Percentiles rank a stretch among this genome's conserved stretches.
These are phyloP conservation scores for Heliconius nattereri DNA, from an alignment of 1,140 invertebrate species.

Conservation along the genomic window DNA sequence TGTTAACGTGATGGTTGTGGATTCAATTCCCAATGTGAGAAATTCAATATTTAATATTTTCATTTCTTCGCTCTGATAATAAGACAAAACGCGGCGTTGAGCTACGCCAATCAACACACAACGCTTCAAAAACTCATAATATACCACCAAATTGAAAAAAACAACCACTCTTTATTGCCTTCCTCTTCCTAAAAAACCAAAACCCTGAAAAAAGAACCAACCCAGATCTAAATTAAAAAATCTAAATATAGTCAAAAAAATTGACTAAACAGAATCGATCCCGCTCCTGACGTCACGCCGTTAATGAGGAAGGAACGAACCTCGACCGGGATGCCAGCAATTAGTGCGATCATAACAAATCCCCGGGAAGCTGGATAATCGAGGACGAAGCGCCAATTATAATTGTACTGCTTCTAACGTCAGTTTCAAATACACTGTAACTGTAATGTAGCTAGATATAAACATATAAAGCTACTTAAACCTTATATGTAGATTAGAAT, in stretches of 20 bases:
- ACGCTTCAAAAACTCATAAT: too few species aligned
- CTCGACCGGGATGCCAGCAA: conserved; percentile 74
- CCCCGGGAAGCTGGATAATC: conserved; percentile 74
- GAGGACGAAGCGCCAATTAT: conserved; percentile 64
- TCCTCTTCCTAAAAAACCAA: too few species aligned
- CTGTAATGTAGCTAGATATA: not conserved
- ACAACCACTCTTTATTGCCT: too few species aligned
- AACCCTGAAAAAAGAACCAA: not conserved
- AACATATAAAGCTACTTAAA: not conserved
- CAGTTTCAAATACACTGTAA: not conserved
- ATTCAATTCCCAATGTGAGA: too few species aligned
- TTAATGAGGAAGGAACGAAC: conserved; percentile 78
- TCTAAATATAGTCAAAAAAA: conserved; percentile 12
- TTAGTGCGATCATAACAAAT: conserved; percentile 79
- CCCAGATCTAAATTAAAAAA: not conserved
- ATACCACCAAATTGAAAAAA: too few species aligned
- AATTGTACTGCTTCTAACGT: conserved; percentile 33
- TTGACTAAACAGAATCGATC: conserved; percentile 24
- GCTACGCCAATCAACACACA: too few species aligned
- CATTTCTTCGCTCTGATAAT: too few species aligned
- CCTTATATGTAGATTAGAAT: not conserved
- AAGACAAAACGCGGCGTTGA: too few species aligned
- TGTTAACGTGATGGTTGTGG: too few species aligned
- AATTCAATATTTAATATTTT: too few species aligned
- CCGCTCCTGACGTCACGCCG: conserved; percentile 57